A percentile compares a stretch with the other conserved stretches of the same genome.
Conservation (phyloP, 2,888 invertebrate species). For the Pomacea canaliculata region DNA sequence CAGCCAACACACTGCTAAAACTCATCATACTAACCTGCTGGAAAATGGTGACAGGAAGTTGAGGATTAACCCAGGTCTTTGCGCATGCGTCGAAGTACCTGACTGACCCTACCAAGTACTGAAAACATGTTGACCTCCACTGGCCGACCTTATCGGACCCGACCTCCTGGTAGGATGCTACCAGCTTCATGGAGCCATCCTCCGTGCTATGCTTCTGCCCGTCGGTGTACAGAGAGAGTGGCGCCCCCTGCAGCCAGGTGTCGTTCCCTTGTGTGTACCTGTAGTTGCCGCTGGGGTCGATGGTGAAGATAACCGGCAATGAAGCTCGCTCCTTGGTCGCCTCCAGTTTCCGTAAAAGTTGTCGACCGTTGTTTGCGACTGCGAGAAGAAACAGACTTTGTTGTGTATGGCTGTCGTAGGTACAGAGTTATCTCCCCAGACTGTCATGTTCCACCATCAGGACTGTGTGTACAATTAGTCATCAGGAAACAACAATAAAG, state of each 20-base stretch:
- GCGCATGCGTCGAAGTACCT: slow-evolving; percentile 8
- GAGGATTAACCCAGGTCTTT: slow-evolving; percentile 7
- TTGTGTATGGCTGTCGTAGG: too few species aligned
- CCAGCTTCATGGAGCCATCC: slow-evolving; percentile 17
- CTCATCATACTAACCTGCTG: slow-evolving; percentile 4
- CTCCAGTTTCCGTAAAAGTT: too few species aligned
- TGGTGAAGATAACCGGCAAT: too few species aligned
- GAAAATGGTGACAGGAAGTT: slow-evolving; percentile 15
- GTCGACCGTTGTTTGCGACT: too few species aligned
- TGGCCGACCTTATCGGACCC: slow-evolving; percentile 25
- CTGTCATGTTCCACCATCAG: too few species aligned
- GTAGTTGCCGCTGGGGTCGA: not conserved
- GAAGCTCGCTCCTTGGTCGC: too few species aligned
- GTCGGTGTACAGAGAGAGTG: not conserved
- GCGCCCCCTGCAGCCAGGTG: not conserved
- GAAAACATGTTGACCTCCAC: slow-evolving; percentile 18
- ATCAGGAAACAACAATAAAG: too few species aligned
- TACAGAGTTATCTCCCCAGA: too few species aligned
- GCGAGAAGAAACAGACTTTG: too few species aligned
- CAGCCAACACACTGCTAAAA: too few species aligned
- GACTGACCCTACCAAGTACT: slow-evolving; percentile 18
- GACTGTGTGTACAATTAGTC: too few species aligned
- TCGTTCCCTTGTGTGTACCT: not conserved
- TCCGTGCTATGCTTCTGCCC: not conserved
- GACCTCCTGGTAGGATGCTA: not conserved